Evolutionary conservation across 2,113 vertebrate species (phyloP).

Genomic region (Corythaixoides concolor): DNA sequence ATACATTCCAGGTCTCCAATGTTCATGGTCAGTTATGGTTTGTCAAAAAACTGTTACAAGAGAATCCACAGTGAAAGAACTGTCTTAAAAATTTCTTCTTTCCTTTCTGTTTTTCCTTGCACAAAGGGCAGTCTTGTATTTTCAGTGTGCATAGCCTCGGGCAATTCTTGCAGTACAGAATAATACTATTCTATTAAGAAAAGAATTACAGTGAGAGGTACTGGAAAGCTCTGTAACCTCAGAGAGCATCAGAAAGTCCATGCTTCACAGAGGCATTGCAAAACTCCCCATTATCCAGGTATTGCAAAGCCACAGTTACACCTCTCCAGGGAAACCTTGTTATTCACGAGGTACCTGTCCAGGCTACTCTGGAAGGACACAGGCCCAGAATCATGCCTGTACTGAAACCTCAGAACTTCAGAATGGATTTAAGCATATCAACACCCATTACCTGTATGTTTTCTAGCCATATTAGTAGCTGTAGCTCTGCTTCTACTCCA

Average conservation of each 20-base stretch:
- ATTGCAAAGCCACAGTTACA: not conserved
- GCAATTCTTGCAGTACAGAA: not conserved
- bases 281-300: not conserved
- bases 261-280: not conserved
- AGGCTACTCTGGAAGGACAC: not conserved
- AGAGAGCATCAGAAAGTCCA: not conserved
- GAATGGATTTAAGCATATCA: not conserved
- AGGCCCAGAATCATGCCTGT: not conserved
- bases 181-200: constrained; percentile 20
- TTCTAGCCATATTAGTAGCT: not conserved
- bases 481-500: not conserved
- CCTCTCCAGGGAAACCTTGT: not conserved
- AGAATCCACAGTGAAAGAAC: not conserved
- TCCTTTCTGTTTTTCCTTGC: constrained; percentile 3
- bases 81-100: constrained; percentile 37
- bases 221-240: not conserved
- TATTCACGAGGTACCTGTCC: not conserved
- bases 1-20: not conserved
- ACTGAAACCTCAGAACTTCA: not conserved
- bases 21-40: not conserved
- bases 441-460: not conserved
- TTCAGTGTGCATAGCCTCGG: constrained; percentile 25
- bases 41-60: not conserved
- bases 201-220: not conserved
- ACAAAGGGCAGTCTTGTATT: not conserved